A percentile compares a stretch with the other conserved stretches of the same genome.
These are phyloP conservation scores for Tringa solitaria DNA, from an alignment of 2,113 vertebrate species.

Conservation along the genomic window DNA sequence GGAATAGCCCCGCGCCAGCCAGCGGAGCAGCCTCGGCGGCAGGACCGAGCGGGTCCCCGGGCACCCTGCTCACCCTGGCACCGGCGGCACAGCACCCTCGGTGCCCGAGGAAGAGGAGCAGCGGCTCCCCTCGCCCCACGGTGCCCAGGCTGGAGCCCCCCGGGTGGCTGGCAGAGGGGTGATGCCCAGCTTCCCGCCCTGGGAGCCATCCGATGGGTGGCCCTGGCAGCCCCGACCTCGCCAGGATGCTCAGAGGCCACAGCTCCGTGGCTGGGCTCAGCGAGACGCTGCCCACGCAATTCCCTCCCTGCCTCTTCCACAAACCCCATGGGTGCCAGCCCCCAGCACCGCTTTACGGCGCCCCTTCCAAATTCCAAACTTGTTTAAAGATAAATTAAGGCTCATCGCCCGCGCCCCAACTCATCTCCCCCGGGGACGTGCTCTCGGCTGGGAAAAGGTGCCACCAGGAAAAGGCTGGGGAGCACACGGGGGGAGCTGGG, in stretches of 20 bases:
- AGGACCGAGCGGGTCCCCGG: background rate
- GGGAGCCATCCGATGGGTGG: background rate
- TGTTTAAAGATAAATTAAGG: background rate
- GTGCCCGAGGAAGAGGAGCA: background rate
- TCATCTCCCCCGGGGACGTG: fast-evolving
- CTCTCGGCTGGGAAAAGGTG: background rate
- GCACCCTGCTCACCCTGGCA: background rate
- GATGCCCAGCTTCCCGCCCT: background rate
- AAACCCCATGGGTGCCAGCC: background rate
- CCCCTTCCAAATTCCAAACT: background rate
- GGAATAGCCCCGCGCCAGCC: background rate
- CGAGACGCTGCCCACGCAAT: fast-evolving
- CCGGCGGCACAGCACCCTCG: fast-evolving
- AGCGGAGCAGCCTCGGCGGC: fast-evolving
- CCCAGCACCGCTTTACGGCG: fast-evolving
- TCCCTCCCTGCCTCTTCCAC: background rate
- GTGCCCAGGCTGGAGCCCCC: background rate
- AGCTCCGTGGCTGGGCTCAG: background rate
- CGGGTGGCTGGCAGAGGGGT: background rate
- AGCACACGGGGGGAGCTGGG: background rate
- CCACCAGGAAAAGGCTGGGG: background rate
- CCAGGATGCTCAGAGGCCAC: background rate
- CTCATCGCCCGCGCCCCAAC: fast-evolving
- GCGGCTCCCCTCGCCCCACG: fast-evolving
- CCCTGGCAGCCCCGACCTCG: background rate